Base-by-base conservation (phyloP, 2,113 vertebrate species). In the Pterocles orientalis region DNA sequence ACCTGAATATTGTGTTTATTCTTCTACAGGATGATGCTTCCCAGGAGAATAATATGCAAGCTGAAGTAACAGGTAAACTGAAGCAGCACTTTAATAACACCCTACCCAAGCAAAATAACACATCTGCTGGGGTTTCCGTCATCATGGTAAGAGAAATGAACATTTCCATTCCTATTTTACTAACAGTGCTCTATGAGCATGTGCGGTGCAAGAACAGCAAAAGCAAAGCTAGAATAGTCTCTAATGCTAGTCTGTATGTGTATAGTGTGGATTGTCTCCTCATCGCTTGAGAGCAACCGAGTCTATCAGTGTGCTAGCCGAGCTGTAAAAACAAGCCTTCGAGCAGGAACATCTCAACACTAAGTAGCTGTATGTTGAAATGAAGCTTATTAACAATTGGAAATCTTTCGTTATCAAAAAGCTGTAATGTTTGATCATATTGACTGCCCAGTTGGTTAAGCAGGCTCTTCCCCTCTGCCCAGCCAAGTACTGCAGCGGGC, bases 31-130 rank as follows among this genome's bases (percentile, higher is more conserved):
- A 99, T 43, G 99, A 99, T 51, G 95, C 97, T 61, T 98, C 98
- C 90, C 97, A 98, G 96, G 99, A 99, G 97, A 99, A 99, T 97
- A 99, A 99, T 96, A 99, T 99, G 99, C 98, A 99, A 96, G 98
- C 98, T 86, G 99, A 99, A 97, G 99, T 99, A 88, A 99, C 99
- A 98, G 99, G 99, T 98, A 99, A 99, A 99, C 98, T 99, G 92
- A 99, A 98, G 97, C 99, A 99, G 97, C 99, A 99, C 98, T 99
- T 99, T 98, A 98, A 98, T 96, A 99, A 98, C 80, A 98, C 98
- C 33, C 95, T 98, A 50, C 98, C 98, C 90, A 99, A 99, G 97
- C 98, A 98, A 97, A 98, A 94, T 98, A 98, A 95, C 98, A 99
- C 98, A 79, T 96, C 98, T 28, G 98, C 99, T 16, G 99, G 98